Evolutionary conservation across 2,113 vertebrate genomes (phyloP), one percentile per base, ranked within the genome.

Genomic region (Falco punctatus): DNA sequence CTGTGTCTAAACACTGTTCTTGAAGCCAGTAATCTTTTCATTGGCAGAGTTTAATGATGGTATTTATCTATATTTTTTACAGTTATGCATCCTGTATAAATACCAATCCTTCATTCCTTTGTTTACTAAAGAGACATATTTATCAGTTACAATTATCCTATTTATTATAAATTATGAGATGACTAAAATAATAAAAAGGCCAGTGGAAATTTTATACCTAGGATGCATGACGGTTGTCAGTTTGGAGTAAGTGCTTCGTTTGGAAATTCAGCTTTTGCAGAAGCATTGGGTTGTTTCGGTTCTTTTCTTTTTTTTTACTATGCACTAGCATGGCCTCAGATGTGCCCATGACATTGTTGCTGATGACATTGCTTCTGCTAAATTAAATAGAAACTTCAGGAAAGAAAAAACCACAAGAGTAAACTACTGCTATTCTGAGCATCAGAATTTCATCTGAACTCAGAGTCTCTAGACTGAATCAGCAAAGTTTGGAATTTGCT

Each of bases 101-200:
- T 97, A 98, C 97, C 96, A 58, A 98, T 97, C 88, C 96, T 98
- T 98, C 98, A 98, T 98, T 98, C 98, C 98, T 98, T 98, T 98
- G 98, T 98, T 98, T 98, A 98, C 98, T 98, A 91, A 98, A 98
- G 97, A 98, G 96, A 97, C 98, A 96, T 98, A 98, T 98, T 98
- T 98, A 98, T 98, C 98, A 96, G 98, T 98, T 98, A 93, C 97
- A 97, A 93, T 98, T 98, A 98, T 97, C 95, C 96, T 98, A 98
- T 98, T 98, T 98, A 98, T 98, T 98, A 98, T 98, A 98, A 98
- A 98, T 98, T 98, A 98, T 98, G 97, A 98, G 97, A 97, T 98
- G 98, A 98, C 96, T 96, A 97, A 98, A 98, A 98, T 96, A 98
- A 97, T 97, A 81, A 97, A 97, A 97, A 96, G 98, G 98, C 98